phyloP scores from a whole-genome alignment of 2,797 vertebrate genomes.

The Ataeniobius toweri region DNA sequence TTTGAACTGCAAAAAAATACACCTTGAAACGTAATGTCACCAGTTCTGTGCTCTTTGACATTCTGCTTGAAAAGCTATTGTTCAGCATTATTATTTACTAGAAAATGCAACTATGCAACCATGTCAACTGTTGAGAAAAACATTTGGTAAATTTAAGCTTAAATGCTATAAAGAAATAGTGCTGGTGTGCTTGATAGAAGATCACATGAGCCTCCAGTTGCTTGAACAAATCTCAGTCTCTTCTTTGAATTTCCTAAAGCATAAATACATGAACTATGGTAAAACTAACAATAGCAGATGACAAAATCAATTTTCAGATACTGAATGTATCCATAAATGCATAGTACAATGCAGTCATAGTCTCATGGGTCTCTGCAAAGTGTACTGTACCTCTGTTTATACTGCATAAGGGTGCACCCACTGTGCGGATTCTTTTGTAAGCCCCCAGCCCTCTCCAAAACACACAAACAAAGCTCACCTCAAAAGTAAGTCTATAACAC shows the following conservation, averaged over 20 bases:
- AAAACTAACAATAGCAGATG: slow-evolving; percentile 5
- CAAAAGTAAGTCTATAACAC: slow-evolving; percentile 39
- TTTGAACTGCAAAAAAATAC: not conserved
- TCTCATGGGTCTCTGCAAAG: slow-evolving; percentile 21
- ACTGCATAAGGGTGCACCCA: slow-evolving; percentile 21
- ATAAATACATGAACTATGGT: slow-evolving; percentile 16
- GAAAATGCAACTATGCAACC: not conserved
- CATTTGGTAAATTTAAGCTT: slow-evolving; percentile 10
- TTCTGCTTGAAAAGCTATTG: slow-evolving; percentile 14
- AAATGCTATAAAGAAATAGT: slow-evolving; percentile 13
- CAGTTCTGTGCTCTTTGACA: slow-evolving; percentile 2
- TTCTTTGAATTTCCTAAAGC: slow-evolving; percentile 22
- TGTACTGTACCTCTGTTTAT: slow-evolving; percentile 21
- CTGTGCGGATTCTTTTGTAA: slow-evolving; percentile 42
- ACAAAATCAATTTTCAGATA: slow-evolving; percentile 24
- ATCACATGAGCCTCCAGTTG: slow-evolving; percentile 4
- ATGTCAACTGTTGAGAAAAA: slow-evolving; percentile 2
- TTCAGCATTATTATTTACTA: slow-evolving; percentile 18
- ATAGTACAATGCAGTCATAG: slow-evolving; percentile 17
- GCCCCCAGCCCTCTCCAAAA: slow-evolving; percentile 8
- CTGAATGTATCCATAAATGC: slow-evolving; percentile 16
- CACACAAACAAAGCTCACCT: slow-evolving; percentile 30
- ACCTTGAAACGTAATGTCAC: too few relatives aligned
- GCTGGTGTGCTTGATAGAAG: slow-evolving; percentile 22
- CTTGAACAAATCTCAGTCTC: not conserved